Percentiles rank a stretch among this genome's conserved stretches.
Conservation (phyloP, 2,888 invertebrate genomes). For the Heliconius sara region DNA sequence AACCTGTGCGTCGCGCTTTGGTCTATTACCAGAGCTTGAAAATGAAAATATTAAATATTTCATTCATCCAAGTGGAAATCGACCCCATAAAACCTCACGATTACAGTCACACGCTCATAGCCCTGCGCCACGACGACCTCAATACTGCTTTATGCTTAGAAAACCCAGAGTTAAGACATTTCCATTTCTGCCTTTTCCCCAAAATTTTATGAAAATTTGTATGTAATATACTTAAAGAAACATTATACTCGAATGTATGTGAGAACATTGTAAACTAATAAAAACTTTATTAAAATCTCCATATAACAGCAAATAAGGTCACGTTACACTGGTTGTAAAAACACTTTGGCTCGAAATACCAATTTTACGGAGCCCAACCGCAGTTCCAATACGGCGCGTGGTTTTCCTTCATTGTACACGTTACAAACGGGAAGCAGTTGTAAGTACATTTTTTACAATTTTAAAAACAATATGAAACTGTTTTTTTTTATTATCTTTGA, state of each 20-base stretch:
- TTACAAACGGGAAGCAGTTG: conserved; percentile 29
- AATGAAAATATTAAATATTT: too few species aligned
- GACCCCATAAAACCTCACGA: too few species aligned
- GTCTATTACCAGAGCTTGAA: too few species aligned
- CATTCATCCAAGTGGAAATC: too few species aligned
- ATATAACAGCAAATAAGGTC: conserved; percentile 43
- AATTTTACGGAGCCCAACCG: conserved; percentile 37
- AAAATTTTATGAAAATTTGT: neutral
- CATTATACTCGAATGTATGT: neutral
- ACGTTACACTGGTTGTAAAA: conserved; percentile 40
- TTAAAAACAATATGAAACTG: conserved; percentile 1
- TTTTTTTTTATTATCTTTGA: neutral
- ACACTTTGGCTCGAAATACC: conserved; percentile 30
- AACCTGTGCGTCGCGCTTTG: too few species aligned
- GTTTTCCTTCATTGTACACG: conserved; percentile 37
- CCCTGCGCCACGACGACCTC: too few species aligned
- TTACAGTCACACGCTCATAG: too few species aligned
- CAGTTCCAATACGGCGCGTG: conserved; percentile 36
- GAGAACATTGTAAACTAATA: conserved; percentile 17
- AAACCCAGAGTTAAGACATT: too few species aligned
- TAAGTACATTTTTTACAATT: conserved; percentile 28
- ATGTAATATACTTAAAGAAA: neutral
- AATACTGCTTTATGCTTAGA: too few species aligned
- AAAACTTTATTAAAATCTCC: conserved; percentile 46
- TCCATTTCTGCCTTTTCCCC: too few species aligned